These are phyloP conservation scores for Tetropium fuscum DNA, from an alignment of 2,888 invertebrate species.

Conservation along the genomic window DNA sequence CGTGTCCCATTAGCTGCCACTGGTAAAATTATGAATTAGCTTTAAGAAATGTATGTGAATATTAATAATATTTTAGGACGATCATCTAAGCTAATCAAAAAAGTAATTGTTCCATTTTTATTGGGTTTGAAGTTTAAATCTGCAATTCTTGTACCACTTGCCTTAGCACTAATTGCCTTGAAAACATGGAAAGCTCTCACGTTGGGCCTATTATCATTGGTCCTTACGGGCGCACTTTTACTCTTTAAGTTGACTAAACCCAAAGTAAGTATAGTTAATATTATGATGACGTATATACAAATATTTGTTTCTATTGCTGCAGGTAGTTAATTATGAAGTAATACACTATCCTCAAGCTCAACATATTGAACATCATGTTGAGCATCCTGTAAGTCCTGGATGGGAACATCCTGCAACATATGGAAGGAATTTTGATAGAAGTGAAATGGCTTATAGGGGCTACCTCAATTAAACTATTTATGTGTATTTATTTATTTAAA, in stretches of 20 bases:
- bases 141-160: slow-evolving; percentile 84
- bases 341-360: slow-evolving; percentile 85
- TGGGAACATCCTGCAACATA: slow-evolving; percentile 73
- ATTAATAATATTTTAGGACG: slow-evolving; percentile 84
- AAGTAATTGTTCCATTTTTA: slow-evolving; percentile 86
- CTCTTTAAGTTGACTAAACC: slow-evolving; percentile 91
- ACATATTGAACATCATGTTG: slow-evolving; percentile 70
- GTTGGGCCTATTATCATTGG: slow-evolving; percentile 84
- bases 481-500: slow-evolving; percentile 47
- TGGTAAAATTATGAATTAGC: too few species aligned
- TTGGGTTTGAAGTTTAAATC: slow-evolving; percentile 89
- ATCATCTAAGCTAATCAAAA: slow-evolving; percentile 76
- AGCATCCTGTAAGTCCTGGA: slow-evolving; percentile 59
- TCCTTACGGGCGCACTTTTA: slow-evolving; percentile 86
- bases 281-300: background rate
- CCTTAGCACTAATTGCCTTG: slow-evolving; percentile 84
- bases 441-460: slow-evolving; percentile 72
- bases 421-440: slow-evolving; percentile 71
- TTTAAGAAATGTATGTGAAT: too few species aligned
- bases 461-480: slow-evolving; percentile 42
- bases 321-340: slow-evolving; percentile 86
- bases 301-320: slow-evolving; percentile 30
- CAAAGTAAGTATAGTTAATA: slow-evolving; percentile 67
- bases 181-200: slow-evolving; percentile 93
- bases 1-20: too few species aligned